Evolutionary conservation across 1,140 invertebrate genomes (phyloP).

Genomic region (Euwallacea fornicatus): DNA sequence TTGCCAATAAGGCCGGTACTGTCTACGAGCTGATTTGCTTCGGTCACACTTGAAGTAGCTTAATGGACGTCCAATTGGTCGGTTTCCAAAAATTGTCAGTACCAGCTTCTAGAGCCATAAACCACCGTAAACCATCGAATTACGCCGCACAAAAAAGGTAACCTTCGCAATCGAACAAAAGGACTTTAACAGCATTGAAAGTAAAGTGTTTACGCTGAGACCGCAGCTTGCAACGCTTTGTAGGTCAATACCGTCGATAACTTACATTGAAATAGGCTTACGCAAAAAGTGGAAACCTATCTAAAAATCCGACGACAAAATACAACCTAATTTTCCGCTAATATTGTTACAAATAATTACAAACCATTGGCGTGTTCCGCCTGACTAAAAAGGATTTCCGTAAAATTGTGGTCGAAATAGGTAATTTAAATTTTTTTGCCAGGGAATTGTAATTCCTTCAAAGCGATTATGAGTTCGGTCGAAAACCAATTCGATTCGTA

Average conservation of each 20-base stretch:
- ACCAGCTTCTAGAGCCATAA: background rate
- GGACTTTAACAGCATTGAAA: slow-evolving; percentile 9
- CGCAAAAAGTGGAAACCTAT: slow-evolving; percentile 28
- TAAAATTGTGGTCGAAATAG: slow-evolving; percentile 34
- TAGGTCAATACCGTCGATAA: slow-evolving; percentile 28
- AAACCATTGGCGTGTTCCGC: slow-evolving; percentile 24
- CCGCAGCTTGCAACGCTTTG: slow-evolving; percentile 26
- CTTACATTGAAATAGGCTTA: slow-evolving; percentile 27
- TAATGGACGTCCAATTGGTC: no score
- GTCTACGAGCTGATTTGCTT: no score
- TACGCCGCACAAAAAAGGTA: background rate
- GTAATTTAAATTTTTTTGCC: slow-evolving; percentile 29
- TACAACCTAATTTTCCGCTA: slow-evolving; percentile 37
- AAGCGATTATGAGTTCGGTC: slow-evolving; percentile 16
- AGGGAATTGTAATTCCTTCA: slow-evolving; percentile 10
- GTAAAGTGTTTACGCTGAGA: slow-evolving; percentile 15
- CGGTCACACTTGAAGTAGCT: no score
- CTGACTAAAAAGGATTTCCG: slow-evolving; percentile 35
- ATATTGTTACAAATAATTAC: slow-evolving; percentile 39
- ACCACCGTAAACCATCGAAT: background rate
- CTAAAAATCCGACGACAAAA: slow-evolving; percentile 17
- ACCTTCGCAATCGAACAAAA: background rate
- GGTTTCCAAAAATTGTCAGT: no score
- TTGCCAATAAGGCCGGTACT: no score
- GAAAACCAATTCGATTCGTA: slow-evolving; percentile 1